A percentile compares a stretch with the other conserved stretches of the same genome.
These are phyloP conservation scores for Ctenicera cuprea DNA, from an alignment of 2,888 invertebrate species.

Conservation along the genomic window DNA sequence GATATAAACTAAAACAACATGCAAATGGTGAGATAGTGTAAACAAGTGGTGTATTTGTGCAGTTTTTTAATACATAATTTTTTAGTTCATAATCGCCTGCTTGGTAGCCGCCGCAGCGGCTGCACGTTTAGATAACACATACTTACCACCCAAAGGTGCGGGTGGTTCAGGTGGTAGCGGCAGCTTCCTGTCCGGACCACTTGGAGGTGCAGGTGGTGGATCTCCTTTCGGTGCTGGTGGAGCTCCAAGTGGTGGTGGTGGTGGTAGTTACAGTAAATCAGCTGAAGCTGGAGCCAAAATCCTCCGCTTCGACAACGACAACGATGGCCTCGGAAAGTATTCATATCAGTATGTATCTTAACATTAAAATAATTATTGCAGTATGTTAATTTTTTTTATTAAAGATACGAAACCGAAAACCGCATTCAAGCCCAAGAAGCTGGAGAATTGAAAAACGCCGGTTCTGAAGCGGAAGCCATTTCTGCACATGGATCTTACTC, in stretches of 20 bases:
- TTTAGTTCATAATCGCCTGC: slow-evolving; percentile 71
- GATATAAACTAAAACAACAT: slow-evolving; percentile 33
- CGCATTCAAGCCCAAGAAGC: slow-evolving; percentile 85
- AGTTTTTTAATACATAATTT: neutral
- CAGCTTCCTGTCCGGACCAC: slow-evolving; percentile 63
- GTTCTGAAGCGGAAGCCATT: slow-evolving; percentile 77
- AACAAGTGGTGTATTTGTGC: slow-evolving; percentile 21
- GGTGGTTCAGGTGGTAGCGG: slow-evolving; percentile 73
- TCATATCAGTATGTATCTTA: slow-evolving; percentile 71
- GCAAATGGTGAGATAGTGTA: slow-evolving; percentile 31
- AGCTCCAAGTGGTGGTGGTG: slow-evolving; percentile 54
- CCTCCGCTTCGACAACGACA: slow-evolving; percentile 70
- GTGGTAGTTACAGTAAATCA: slow-evolving; percentile 48
- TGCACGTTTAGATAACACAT: slow-evolving; percentile 76
- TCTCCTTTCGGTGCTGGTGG: slow-evolving; percentile 39
- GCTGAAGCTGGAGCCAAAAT: slow-evolving; percentile 68
- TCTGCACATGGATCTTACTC: slow-evolving; percentile 73
- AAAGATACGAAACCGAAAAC: slow-evolving; percentile 84
- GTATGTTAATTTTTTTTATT: slow-evolving; percentile 57
- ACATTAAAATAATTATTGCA: slow-evolving; percentile 39
- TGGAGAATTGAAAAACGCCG: slow-evolving; percentile 82
- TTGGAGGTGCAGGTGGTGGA: slow-evolving; percentile 55
- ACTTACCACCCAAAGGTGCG: slow-evolving; percentile 75
- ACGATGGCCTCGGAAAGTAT: slow-evolving; percentile 73
- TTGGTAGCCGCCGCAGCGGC: slow-evolving; percentile 70